Conservation (phyloP, 1,140 invertebrate species). For the Rhagoletis zephyria region DNA sequence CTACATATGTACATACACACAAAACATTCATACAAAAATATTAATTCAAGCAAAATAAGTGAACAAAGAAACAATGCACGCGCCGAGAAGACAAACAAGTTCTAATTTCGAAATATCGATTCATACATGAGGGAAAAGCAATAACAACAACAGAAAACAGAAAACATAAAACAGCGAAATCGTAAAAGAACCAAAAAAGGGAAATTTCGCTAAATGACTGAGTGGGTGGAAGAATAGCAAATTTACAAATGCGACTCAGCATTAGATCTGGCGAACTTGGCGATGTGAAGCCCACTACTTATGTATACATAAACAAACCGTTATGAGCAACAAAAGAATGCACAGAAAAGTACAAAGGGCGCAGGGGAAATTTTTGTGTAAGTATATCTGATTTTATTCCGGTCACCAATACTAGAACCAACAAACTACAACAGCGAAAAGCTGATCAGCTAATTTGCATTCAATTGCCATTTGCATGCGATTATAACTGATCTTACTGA, state of each 20-base stretch:
- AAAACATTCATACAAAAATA: slow-evolving; percentile 5
- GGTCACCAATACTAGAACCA: neutral
- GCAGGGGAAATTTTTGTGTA: neutral
- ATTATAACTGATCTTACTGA: too few relatives aligned
- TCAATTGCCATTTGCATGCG: neutral
- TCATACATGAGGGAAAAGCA: neutral
- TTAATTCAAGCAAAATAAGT: neutral
- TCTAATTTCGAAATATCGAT: slow-evolving; percentile 56
- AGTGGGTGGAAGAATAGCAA: neutral
- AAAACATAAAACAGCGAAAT: neutral
- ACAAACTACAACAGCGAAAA: neutral
- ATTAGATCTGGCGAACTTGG: neutral
- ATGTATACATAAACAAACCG: too few relatives aligned
- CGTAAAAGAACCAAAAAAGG: neutral
- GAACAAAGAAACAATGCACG: slow-evolving; percentile 50
- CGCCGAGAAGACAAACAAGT: slow-evolving; percentile 55
- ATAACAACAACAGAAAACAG: neutral
- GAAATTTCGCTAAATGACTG: neutral
- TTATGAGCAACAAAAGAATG: neutral
- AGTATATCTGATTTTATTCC: neutral
- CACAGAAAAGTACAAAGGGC: neutral
- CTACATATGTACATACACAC: neutral
- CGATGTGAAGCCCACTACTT: too few relatives aligned
- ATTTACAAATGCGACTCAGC: neutral
- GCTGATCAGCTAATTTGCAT: neutral